phyloP scores from a whole-genome alignment of 2,888 invertebrate genomes.

The Mallateleia sp. region DNA sequence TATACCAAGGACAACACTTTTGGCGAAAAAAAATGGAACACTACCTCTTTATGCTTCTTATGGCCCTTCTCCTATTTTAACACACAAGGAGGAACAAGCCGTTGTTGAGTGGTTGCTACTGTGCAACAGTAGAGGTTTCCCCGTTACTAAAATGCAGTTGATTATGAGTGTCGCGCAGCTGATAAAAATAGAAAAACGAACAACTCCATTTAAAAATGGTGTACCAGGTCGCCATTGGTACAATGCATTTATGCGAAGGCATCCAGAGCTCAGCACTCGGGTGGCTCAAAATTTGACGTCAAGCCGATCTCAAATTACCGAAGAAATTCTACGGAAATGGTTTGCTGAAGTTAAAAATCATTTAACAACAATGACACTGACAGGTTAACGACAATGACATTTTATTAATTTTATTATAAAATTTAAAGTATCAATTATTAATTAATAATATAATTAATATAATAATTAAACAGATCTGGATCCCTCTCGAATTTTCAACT shows the following conservation, averaged over 20 bases:
- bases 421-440: too few relatives aligned
- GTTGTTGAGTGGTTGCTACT: conserved; percentile 80
- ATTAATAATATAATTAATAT: too few relatives aligned
- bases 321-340: conserved; percentile 66
- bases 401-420: too few relatives aligned
- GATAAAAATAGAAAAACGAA: conserved; percentile 67
- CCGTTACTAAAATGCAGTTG: conserved; percentile 84
- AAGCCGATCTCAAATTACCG: conserved; percentile 1
- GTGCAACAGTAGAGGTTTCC: conserved; percentile 83
- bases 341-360: conserved; percentile 67
- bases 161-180: conserved; percentile 82
- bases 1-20: conserved; percentile 22
- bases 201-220: conserved; percentile 83
- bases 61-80: conserved; percentile 32
- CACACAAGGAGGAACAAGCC: conserved; percentile 70
- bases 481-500: conserved; percentile 46
- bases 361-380: too few relatives aligned
- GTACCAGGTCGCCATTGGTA: conserved; percentile 86
- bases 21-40: conserved; percentile 6
- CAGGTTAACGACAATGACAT: too few relatives aligned
- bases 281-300: not conserved
- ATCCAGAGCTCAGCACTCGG: conserved; percentile 7
- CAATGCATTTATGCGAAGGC: conserved; percentile 80
- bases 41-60: conserved; percentile 16
- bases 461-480: conserved; percentile 29